A percentile compares a stretch with the other conserved stretches of the same genome.
Evolutionary conservation across 2,797 vertebrate genomes (phyloP).

Genomic region (Channallabes apus): DNA sequence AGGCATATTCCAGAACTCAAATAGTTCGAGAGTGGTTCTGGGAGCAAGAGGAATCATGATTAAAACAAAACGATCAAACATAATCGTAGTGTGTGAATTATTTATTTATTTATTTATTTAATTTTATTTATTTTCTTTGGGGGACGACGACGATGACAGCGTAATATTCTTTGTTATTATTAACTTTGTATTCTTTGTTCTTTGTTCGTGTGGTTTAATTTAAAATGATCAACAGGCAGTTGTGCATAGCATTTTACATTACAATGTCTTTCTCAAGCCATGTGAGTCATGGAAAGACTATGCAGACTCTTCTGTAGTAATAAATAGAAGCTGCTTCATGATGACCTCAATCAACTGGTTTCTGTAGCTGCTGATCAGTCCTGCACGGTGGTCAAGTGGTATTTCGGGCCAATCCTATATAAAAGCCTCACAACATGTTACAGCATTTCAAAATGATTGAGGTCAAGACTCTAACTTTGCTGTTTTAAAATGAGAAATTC

Average conservation of each 20-base stretch:
- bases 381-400: background rate
- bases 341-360: background rate
- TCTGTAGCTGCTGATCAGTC: conserved; percentile 21
- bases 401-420: background rate
- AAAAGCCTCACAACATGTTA: background rate
- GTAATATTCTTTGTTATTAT: too few relatives aligned
- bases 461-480: conserved; percentile 9
- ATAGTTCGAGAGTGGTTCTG: too few relatives aligned
- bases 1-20: too few relatives aligned
- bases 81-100: too few relatives aligned
- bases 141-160: too few relatives aligned
- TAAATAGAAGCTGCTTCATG: background rate
- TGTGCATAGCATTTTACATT: background rate
- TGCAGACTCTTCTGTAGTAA: background rate
- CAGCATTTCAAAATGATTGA: conserved; percentile 10
- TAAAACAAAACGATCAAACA: too few relatives aligned
- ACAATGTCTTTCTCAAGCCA: background rate
- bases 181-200: too few relatives aligned
- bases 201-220: background rate
- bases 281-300: background rate
- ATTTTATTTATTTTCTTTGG: too few relatives aligned
- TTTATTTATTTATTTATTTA: too few relatives aligned
- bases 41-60: too few relatives aligned
- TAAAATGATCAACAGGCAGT: background rate
- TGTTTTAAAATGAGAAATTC: conserved; percentile 8